A percentile compares a stretch with the other conserved stretches of the same genome.
Evolutionary conservation across 1,140 invertebrate genomes (phyloP).

Genomic region (Drosophila lacertosa): DNA sequence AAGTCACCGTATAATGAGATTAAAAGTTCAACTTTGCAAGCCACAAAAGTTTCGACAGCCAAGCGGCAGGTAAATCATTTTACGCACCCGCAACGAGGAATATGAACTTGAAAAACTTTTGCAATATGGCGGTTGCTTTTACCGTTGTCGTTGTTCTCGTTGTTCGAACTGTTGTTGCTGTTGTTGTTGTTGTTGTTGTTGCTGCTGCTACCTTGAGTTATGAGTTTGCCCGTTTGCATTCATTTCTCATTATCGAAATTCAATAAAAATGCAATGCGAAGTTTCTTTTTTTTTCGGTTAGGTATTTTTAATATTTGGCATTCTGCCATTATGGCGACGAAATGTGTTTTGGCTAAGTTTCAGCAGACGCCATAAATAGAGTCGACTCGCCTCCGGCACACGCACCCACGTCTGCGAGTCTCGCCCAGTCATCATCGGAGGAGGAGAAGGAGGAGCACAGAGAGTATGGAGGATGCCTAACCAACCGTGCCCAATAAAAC

Average conservation of each 20-base stretch:
- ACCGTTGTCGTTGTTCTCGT: neutral
- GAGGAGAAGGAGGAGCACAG: too few relatives aligned
- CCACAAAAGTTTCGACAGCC: constrained; percentile 75
- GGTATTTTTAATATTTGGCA: constrained; percentile 65
- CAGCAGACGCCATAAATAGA: constrained; percentile 78
- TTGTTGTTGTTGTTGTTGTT: neutral
- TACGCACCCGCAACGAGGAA: constrained; percentile 76
- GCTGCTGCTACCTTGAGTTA: constrained; percentile 20
- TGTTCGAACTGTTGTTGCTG: neutral
- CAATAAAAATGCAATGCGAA: constrained; percentile 66
- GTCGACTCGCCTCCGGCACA: constrained; percentile 24
- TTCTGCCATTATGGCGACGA: constrained; percentile 60
- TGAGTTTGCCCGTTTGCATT: constrained; percentile 59
- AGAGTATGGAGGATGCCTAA: constrained; percentile 51
- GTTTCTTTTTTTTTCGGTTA: constrained; percentile 51
- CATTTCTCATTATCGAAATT: constrained; percentile 79
- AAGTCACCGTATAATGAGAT: constrained; percentile 83
- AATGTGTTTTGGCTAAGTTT: constrained; percentile 67
- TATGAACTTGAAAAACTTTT: constrained; percentile 76
- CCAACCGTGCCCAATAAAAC: constrained; percentile 76
- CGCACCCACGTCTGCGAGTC: constrained; percentile 47
- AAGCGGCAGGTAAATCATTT: constrained; percentile 79
- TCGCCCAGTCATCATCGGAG: constrained; percentile 42
- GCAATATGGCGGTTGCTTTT: constrained; percentile 55
- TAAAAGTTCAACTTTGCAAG: constrained; percentile 80